Base-by-base conservation (phyloP, 2,113 vertebrate species). In the Apaloderma vittatum region DNA sequence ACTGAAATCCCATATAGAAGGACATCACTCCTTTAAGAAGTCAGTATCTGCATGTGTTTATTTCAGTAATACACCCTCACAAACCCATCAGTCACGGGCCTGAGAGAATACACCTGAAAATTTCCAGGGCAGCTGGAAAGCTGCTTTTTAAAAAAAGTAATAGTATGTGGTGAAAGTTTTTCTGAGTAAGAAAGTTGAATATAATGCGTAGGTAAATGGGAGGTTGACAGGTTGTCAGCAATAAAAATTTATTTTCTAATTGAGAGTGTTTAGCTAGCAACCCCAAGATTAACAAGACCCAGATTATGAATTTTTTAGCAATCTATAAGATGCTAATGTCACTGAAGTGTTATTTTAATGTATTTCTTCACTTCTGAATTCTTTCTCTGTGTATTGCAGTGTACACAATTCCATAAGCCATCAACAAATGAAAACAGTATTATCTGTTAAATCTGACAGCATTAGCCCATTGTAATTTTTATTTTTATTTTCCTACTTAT, bases 1-100 rank as follows among this genome's bases (percentile, higher is more conserved):
- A 61, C 36, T 82, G 49, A 92, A 91, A 85, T 92, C 63, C 23
- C 14, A 8, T 45, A 32, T 77, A 76, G 96, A 96, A 95, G 62
- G 79, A 92, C 87, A 89, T 37, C 13, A 48, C 54, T 8, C 46
- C 15, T 86, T 92, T 82, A 92, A 81, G 61, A 95, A 94, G 24
- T 18, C 22, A 29, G 46, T 79, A 80, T 94, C 81, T 91, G 54
- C 72, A 81, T 61, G 34, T 74, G 24, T 92, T 93, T 78, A 63
- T 86, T 95, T 88, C 76, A 72, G 15, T 58, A 86, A 40, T 59
- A 45, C 3, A 46, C 11, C 34, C 76, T 74, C 72, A 54, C 32
- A 61, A 82, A 86, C 43, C 48, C 48, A n/a, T 89, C 61, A 51
- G 43, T 46, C 61, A 62, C 27, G 70, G 19, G 9, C 12, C 14